Percentiles rank a stretch among this genome's conserved stretches.
Conservation (phyloP, 2,797 vertebrate species). For the Phataginus tricuspis region DNA sequence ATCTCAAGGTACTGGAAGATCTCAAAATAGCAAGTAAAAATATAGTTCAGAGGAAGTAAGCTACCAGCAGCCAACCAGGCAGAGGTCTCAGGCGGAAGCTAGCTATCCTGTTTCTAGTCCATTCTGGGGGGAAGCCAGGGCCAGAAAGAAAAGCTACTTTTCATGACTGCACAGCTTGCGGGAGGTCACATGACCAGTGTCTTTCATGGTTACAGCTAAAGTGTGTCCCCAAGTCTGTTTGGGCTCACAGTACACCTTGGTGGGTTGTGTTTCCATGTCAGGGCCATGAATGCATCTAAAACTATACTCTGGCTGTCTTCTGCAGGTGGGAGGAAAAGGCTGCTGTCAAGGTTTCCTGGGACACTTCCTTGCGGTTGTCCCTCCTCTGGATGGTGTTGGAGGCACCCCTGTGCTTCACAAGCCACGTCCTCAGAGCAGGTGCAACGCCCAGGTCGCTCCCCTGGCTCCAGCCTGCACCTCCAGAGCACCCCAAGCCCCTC, state of each 20-base stretch:
- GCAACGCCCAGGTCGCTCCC: background rate
- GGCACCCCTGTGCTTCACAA: background rate
- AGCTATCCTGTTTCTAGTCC: background rate
- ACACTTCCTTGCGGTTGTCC: background rate
- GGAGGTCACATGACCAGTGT: background rate
- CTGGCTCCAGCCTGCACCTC: background rate
- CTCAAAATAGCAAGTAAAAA: conserved; percentile 50
- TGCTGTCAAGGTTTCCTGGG: background rate
- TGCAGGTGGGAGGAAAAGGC: background rate
- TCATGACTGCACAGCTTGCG: background rate
- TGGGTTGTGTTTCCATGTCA: background rate
- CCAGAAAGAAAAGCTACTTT: background rate
- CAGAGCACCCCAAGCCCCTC: background rate
- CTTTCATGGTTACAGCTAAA: background rate
- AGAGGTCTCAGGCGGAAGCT: background rate
- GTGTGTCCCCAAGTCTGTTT: background rate
- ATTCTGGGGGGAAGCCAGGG: background rate
- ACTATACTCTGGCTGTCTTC: background rate
- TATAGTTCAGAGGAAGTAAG: background rate
- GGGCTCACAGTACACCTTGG: background rate
- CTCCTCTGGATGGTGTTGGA: background rate
- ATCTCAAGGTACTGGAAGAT: background rate
- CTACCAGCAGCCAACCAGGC: background rate
- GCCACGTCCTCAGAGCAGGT: background rate
- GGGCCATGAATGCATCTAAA: background rate